A percentile compares a stretch with the other conserved stretches of the same genome.
phyloP scores from a whole-genome alignment of 2,888 invertebrate species.

The Boloria selene region DNA sequence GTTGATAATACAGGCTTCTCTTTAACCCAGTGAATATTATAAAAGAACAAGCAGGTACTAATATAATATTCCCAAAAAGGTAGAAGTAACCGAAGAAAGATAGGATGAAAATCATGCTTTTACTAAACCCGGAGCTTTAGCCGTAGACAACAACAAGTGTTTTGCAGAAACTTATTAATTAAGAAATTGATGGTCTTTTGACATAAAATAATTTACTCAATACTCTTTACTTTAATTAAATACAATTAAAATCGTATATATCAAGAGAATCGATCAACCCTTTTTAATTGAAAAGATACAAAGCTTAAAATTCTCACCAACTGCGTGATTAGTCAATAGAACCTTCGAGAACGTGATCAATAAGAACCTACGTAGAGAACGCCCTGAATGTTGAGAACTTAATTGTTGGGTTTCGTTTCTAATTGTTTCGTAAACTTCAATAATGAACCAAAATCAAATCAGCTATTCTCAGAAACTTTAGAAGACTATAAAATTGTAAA shows the following conservation, averaged over 20 bases:
- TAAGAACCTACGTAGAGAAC: not conserved
- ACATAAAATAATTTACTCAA: not conserved
- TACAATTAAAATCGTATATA: slow-evolving; percentile 9
- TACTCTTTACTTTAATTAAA: not conserved
- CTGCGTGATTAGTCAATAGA: slow-evolving; percentile 13
- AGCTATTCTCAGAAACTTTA: no score
- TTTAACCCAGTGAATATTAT: no score
- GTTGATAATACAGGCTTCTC: no score
- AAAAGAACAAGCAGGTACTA: no score
- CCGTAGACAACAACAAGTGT: no score
- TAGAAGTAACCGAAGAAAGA: no score
- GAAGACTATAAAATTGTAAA: no score
- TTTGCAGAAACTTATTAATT: not conserved
- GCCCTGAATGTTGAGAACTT: slow-evolving; percentile 4
- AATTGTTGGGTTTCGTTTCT: not conserved
- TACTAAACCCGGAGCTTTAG: no score
- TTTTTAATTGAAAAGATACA: slow-evolving; percentile 10
- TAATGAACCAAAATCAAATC: not conserved
- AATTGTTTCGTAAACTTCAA: not conserved
- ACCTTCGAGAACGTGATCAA: slow-evolving; percentile 16
- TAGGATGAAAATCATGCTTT: no score
- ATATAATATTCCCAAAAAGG: no score
- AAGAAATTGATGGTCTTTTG: no score
- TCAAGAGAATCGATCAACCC: not conserved
- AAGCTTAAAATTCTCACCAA: slow-evolving; percentile 9